Percentiles rank a stretch among this genome's conserved stretches.
Evolutionary conservation across 2,888 invertebrate genomes (phyloP).

Genomic region (Anagyrus pseudococci): DNA sequence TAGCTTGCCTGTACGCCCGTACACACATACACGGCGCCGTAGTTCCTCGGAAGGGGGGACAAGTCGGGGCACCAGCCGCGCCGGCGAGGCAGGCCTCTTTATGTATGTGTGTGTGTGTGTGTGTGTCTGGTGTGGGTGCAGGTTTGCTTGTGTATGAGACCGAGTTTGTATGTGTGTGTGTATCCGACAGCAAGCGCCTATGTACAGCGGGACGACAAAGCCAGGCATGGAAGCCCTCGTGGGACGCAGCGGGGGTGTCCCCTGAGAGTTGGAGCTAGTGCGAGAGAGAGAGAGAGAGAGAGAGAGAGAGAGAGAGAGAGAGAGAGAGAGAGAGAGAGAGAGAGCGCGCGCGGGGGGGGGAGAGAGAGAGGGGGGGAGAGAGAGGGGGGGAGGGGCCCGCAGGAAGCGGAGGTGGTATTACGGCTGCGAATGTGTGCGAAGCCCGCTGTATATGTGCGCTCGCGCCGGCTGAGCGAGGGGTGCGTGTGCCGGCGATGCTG

Average conservation of each 20-base stretch:
- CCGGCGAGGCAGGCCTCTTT: too few relatives aligned
- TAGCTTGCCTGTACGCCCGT: too few relatives aligned
- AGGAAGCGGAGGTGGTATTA: too few relatives aligned
- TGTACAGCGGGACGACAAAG: neutral
- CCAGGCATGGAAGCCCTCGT: conserved; percentile 32
- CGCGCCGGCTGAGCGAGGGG: neutral
- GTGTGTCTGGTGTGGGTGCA: too few relatives aligned
- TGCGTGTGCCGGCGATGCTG: conserved; percentile 28
- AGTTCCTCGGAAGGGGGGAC: too few relatives aligned
- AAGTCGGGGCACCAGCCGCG: too few relatives aligned
- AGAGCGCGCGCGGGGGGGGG: conserved; percentile 3
- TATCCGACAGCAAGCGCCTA: neutral
- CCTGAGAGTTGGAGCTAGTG: conserved; percentile 32
- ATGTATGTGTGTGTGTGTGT: too few relatives aligned
- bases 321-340: neutral
- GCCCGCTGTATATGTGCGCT: too few relatives aligned
- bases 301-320: conserved; percentile 10
- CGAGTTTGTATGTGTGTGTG: neutral
- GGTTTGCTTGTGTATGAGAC: too few relatives aligned
- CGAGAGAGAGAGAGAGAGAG: conserved; percentile 31
- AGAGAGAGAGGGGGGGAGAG: conserved; percentile 1
- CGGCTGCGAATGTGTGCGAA: neutral
- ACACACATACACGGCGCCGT: too few relatives aligned
- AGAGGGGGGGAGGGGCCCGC: neutral
- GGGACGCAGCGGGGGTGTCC: conserved; percentile 40